Base-by-base conservation (phyloP, 2,888 invertebrate genomes). In the Oscheius onirici region DNA sequence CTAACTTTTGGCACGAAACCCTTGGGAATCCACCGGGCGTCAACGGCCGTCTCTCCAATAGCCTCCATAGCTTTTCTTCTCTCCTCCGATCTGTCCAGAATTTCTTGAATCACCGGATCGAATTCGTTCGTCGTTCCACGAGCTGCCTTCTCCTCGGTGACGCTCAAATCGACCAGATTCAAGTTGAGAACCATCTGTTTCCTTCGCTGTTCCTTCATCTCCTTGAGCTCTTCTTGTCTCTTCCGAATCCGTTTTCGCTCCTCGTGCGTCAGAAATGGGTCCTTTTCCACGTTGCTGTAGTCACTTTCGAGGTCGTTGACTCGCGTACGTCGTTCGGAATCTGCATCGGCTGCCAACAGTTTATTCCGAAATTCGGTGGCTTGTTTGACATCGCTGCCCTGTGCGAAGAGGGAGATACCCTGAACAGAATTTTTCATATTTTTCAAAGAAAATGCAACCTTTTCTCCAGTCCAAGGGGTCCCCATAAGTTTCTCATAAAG, bases 211-310 rank as follows among this genome's bases (percentile, higher is more conserved):
- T 80, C 77, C 26, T 79, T 72, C 10, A 83, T 74, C 26, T 66
- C 70, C 24, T 77, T 61, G 40, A 86, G 63, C 46, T 86, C 84
- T 24, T 83, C 86, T 40, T 83, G 74, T 34, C 86, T 69, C 65
- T 67, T 58, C 13, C 78, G 70, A 49, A 86, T 78, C 3, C 79
- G 80, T 24, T 77, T 78, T 13, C 84, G 73, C 52, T 86, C 86
- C 22, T 70, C 70, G 8, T 13, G 90, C 46, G 92, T 92, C 22
- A 95, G 89, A 95, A 95, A 97, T 26, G 92, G 92, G 79, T 93
- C 93, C 17, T 84, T 81, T 71, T 89, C 85, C 28, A 84, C 58
- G 26, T 75, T 78, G 49, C 81, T 78, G 63, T 84, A 85, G 75
- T 87, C 84, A 46, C 80, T 73, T 55, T 87, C 81, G 49, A 86